phyloP scores from a whole-genome alignment of 2,113 vertebrate genomes.

The Gopherus evgoodei region DNA sequence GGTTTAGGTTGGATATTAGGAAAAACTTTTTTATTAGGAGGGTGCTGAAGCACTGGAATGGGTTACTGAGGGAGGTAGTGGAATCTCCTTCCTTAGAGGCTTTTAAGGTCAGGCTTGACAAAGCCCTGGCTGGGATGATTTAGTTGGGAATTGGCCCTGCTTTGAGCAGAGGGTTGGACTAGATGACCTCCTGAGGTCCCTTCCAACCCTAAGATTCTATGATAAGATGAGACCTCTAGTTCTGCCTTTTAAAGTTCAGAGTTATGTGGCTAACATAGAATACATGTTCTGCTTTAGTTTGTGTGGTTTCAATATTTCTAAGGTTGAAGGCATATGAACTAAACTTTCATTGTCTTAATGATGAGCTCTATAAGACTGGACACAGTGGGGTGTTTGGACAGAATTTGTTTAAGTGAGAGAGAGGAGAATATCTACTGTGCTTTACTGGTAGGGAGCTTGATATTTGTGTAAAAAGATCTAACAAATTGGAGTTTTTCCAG shows the following conservation, averaged over 20 bases:
- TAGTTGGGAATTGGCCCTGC: no score
- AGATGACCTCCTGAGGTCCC: no score
- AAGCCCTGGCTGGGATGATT: no score
- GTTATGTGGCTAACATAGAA: neutral
- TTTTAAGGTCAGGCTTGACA: no score
- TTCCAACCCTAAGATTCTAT: no score
- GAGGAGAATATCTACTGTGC: neutral
- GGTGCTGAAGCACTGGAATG: no score
- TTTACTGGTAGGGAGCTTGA: neutral
- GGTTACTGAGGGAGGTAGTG: no score
- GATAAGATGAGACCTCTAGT: neutral
- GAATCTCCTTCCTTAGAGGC: no score
- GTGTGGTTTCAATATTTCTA: constrained; percentile 15
- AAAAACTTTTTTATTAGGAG: no score
- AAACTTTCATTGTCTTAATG: neutral
- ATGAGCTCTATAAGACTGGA: neutral
- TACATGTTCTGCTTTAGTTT: neutral
- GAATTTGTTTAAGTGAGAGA: neutral
- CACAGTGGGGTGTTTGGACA: neutral
- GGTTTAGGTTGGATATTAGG: no score
- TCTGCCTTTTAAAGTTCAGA: neutral
- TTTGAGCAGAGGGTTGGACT: no score
- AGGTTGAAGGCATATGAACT: neutral
- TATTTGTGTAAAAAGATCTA: neutral
- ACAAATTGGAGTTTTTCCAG: neutral